Base-by-base conservation (phyloP, 2,888 invertebrate genomes). In the Zaprionus obscuricornis region DNA sequence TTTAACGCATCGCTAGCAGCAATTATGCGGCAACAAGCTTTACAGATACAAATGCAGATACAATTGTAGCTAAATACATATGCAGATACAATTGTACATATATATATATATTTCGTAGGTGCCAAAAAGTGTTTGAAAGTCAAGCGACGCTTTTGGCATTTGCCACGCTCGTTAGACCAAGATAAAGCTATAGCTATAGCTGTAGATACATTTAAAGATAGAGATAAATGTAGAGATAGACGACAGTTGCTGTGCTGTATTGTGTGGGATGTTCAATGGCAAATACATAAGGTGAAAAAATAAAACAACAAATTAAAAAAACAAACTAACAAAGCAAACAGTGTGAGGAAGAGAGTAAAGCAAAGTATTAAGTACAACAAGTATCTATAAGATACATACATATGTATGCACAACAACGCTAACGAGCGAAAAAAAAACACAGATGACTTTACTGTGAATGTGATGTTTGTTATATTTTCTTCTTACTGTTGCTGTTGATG, bases 1-100 rank as follows among this genome's bases (percentile, higher is more conserved):
- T 77, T 78, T 81, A 81, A 63, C 64, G 78, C 74, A 77, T 70
- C 74, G 78, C 74, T 81, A 62, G 63, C 67, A 55, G 57, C 74
- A 77, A 85, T 85, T 77, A 85, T 64, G 69, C 33, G 60, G 69
- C 73, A 50, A 52, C 74, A 77, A 68, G 56, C 52, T 68, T 18
- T 26, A 37, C 60, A 45, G 17, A 37, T 37, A 47, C 46, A 52
- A 31, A 37, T 39, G 40, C n/a, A 26, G n/a, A n/a, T 26, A 49
- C 24, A 50, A n/a, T 34, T 33, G 43, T 27, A 36, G n/a, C n/a
- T 47, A 16, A 31, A 1, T 11, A 16, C 16, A 14, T 3, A 10
- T 31, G 17, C 27, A 50, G 7, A 22, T 34, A 16, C 14, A 13
- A 13, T 22, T 29, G 24, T 10, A 13, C 31, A 6, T 10, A 16